These are phyloP conservation scores for Micronycteris hirsuta DNA, from an alignment of 2,113 vertebrate genomes.

Conservation along the genomic window DNA sequence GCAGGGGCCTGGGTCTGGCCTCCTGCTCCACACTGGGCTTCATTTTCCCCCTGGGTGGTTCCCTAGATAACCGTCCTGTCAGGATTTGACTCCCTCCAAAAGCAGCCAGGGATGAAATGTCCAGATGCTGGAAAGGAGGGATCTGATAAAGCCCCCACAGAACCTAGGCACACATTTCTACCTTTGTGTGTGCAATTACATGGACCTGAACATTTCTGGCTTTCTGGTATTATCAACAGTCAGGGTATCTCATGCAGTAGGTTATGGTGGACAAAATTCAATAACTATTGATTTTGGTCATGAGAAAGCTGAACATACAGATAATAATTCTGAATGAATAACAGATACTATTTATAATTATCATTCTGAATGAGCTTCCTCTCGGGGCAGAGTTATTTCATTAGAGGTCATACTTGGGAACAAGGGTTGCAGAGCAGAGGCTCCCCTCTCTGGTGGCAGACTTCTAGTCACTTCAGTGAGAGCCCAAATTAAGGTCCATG, in stretches of 20 bases:
- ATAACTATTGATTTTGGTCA: not conserved
- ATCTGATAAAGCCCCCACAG: not conserved
- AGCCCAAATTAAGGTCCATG: not conserved
- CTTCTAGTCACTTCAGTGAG: not conserved
- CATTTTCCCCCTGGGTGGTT: constrained; percentile 70
- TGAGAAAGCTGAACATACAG: not conserved
- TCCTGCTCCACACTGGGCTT: constrained; percentile 50
- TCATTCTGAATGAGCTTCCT: not conserved
- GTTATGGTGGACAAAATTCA: not conserved
- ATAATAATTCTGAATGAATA: not conserved
- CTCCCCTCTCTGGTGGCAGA: not conserved
- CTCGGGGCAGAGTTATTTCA: not conserved
- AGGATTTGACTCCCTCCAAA: constrained; percentile 47
- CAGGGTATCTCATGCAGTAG: not conserved
- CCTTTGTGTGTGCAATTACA: not conserved
- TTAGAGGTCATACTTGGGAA: not conserved
- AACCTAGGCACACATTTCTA: not conserved
- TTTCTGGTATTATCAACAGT: not conserved
- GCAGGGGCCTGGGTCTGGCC: constrained; percentile 51
- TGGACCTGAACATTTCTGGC: not conserved
- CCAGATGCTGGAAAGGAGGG: constrained; percentile 59
- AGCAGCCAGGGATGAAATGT: constrained; percentile 70
- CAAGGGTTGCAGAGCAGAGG: not conserved
- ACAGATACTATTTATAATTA: not conserved
- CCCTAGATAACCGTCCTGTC: constrained; percentile 64